Conservation (phyloP, 2,888 invertebrate species). For the Scotopteryx bipunctaria region DNA sequence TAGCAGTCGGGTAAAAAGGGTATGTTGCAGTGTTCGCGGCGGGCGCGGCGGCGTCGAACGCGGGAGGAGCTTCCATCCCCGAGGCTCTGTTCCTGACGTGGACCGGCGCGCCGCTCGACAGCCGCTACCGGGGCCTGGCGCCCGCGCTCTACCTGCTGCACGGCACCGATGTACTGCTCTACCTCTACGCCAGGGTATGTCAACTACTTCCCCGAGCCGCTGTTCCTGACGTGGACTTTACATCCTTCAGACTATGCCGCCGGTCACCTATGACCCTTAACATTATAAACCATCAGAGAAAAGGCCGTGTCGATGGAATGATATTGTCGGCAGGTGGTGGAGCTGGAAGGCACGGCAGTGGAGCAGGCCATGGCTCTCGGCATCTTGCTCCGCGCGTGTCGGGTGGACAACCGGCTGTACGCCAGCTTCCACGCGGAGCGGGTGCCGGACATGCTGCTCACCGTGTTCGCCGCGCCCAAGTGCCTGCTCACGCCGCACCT, state of each 20-base stretch:
- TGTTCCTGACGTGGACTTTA: too few species aligned
- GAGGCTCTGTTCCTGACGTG: conserved; percentile 63
- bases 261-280: too few species aligned
- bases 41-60: conserved; percentile 41
- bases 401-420: conserved; percentile 84
- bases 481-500: conserved; percentile 84
- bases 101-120: conserved; percentile 56
- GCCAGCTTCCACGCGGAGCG: conserved; percentile 83
- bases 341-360: conserved; percentile 81
- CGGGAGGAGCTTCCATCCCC: conserved; percentile 49
- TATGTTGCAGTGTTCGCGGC: conserved; percentile 50
- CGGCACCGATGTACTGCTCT: conserved; percentile 86
- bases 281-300: too few species aligned
- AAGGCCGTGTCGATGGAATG: too few species aligned
- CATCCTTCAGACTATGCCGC: too few species aligned
- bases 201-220: too few species aligned
- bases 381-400: conserved; percentile 82
- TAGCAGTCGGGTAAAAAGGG: too few species aligned
- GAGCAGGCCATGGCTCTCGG: conserved; percentile 86
- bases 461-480: conserved; percentile 84
- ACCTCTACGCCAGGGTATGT: conserved; percentile 86
- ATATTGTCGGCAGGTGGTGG: conserved; percentile 85
- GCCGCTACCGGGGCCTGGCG: conserved; percentile 78
- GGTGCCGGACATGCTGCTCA: conserved; percentile 83
- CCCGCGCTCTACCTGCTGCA: conserved; percentile 84